phyloP scores from a whole-genome alignment of 2,113 vertebrate genomes.

The Corvus cornix region DNA sequence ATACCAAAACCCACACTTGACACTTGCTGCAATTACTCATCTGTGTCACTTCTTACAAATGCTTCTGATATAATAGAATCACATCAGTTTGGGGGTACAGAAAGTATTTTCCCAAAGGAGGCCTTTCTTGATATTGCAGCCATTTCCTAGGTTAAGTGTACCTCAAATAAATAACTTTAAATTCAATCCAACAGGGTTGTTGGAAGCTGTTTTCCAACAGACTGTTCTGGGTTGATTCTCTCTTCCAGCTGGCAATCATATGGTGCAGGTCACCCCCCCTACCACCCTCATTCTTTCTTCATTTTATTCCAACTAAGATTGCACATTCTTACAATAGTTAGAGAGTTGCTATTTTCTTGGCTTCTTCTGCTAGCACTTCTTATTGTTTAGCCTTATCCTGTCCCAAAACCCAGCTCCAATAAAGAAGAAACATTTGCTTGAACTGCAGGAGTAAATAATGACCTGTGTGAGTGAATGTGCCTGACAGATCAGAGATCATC shows the following conservation, averaged over 20 bases:
- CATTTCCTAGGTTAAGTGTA: neutral
- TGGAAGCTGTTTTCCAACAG: neutral
- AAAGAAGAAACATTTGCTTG: neutral
- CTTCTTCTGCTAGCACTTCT: neutral
- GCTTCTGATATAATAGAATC: neutral
- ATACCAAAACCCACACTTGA: constrained; percentile 15
- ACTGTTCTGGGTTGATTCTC: neutral
- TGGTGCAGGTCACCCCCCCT: neutral
- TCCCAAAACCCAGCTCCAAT: neutral
- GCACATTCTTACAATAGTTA: constrained; percentile 3
- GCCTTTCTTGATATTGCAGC: neutral
- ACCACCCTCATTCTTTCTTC: neutral
- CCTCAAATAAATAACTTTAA: neutral
- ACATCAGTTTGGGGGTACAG: neutral
- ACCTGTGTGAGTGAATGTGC: neutral
- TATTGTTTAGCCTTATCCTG: neutral
- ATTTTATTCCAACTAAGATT: constrained; percentile 19
- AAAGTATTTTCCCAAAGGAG: neutral
- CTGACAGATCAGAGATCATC: neutral
- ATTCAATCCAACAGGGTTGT: neutral
- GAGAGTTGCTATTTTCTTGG: neutral
- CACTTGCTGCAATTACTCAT: constrained; percentile 10
- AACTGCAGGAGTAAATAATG: neutral
- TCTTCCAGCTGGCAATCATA: neutral
- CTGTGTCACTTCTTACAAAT: neutral